Base-by-base conservation (phyloP, 2,113 vertebrate species). In the Rhinolophus ferrumequinum region DNA sequence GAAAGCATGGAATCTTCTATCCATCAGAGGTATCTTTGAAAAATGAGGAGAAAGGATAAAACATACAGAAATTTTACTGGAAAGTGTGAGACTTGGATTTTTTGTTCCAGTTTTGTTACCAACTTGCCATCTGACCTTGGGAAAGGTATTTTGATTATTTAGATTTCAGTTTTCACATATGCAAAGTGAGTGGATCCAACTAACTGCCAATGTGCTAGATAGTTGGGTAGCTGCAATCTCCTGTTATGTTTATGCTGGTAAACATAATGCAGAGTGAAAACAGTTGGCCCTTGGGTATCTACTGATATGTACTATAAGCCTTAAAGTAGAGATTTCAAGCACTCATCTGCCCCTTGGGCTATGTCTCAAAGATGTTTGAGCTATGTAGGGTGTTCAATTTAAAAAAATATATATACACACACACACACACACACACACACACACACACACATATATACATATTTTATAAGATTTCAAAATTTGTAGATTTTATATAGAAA, bases 141-240 rank as follows among this genome's bases (percentile, higher is more conserved):
- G 35, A 85, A 97, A 81, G 62, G 19, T 33, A n/a, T 54, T 86
- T 70, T 50, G 76, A 10, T 81, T 73, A 54, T 77, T 92, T 56
- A 22, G 4, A 56, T 62, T 85, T 94, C n/a, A 50, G 24, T 60
- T 58, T 91, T 80, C 5, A 22, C 79, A 21, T 22, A 16, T 26
- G 56, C 58, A 75, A 33, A 72, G 22, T 82, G 18, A 86, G 6
- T 38, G 15, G 60, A 6, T n/a, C 54, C 19, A 13, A 47, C n/a
- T 47, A 67, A 30, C 3, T 85, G 89, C 14, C 26, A 67, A 14
- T 52, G 28, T 92, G 15, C 73, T 88, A 33, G 44, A 8, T 54
- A 30, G 35, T 47, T 52, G 50, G 15, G 18, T 28, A 35, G 38
- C 41, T 88, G 21, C 5, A 82, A 6, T 13, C 26, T 66, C 77